These are phyloP conservation scores for Casuarius casuarius DNA, from an alignment of 2,113 vertebrate species.

Conservation along the genomic window DNA sequence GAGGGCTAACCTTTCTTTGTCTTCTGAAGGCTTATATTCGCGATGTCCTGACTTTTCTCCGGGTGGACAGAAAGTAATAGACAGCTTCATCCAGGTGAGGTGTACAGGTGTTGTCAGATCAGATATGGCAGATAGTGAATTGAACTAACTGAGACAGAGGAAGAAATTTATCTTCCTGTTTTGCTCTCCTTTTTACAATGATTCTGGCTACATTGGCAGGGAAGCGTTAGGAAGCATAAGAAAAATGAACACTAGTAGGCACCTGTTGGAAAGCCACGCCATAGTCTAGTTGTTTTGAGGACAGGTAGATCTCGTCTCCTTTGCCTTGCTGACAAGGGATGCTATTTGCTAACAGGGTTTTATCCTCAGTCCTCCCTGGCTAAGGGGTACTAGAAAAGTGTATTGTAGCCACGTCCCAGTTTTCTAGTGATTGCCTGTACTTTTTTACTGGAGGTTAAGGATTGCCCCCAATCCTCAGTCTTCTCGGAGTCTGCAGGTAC, in stretches of 20 bases:
- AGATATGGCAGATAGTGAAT: neutral
- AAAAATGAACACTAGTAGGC: neutral
- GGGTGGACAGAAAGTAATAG: neutral
- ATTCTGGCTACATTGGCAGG: neutral
- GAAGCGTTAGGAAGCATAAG: neutral
- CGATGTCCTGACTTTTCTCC: neutral
- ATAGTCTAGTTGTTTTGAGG: neutral
- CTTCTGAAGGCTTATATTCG: neutral
- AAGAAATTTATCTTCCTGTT: neutral
- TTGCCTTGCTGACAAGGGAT: neutral
- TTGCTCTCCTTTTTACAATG: neutral
- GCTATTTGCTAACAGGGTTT: neutral
- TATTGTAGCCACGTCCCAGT: neutral
- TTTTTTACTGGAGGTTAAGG: neutral
- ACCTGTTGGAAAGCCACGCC: neutral
- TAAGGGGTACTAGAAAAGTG: neutral
- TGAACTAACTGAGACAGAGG: neutral
- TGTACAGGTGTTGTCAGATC: neutral
- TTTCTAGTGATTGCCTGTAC: neutral
- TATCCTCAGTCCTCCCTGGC: neutral
- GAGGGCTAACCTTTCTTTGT: neutral
- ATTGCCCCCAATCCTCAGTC: neutral
- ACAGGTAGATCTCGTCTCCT: neutral
- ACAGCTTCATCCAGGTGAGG: neutral
- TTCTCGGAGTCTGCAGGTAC: too few species aligned